Conservation (phyloP, 1,140 invertebrate species). For the Lanistes nyassanus region DNA sequence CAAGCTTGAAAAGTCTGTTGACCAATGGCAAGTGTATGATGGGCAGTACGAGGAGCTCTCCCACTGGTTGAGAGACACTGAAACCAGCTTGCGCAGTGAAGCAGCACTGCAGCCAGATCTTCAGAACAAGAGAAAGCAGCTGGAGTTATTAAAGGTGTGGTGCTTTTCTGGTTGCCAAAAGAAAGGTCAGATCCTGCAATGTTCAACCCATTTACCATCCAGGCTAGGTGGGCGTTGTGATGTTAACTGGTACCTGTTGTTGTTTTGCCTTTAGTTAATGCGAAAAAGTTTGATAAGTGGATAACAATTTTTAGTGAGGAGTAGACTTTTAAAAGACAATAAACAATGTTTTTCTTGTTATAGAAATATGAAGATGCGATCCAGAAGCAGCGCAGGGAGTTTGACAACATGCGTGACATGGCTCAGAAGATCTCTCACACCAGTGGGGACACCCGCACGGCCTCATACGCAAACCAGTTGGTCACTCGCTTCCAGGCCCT, state of each 20-base stretch:
- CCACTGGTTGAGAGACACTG: conserved; percentile 87
- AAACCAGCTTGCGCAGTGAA: conserved; percentile 81
- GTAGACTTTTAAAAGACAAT: not conserved
- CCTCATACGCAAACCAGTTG: conserved; percentile 83
- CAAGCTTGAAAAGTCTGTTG: conserved; percentile 78
- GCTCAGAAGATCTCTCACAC: conserved; percentile 79
- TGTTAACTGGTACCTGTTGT: not conserved
- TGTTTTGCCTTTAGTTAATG: not conserved
- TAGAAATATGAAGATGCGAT: conserved; percentile 75
- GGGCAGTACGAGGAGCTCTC: conserved; percentile 79
- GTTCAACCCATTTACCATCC: conserved; percentile 66
- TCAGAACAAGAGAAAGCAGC: conserved; percentile 78
- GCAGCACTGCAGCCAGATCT: conserved; percentile 73
- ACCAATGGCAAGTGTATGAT: conserved; percentile 85
- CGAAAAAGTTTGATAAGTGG: not conserved
- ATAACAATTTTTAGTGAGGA: conserved; percentile 8
- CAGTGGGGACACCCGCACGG: conserved; percentile 83
- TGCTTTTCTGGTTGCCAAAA: too few relatives aligned
- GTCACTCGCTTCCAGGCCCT: conserved; percentile 81
- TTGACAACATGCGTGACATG: conserved; percentile 75
- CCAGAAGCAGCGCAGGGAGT: conserved; percentile 73
- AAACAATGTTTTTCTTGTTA: not conserved
- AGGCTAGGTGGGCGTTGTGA: not conserved
- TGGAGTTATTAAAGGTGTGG: conserved; percentile 68
- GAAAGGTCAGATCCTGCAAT: too few relatives aligned